phyloP scores from a whole-genome alignment of 2,113 vertebrate genomes.

The Drymodes brunneopygia region DNA sequence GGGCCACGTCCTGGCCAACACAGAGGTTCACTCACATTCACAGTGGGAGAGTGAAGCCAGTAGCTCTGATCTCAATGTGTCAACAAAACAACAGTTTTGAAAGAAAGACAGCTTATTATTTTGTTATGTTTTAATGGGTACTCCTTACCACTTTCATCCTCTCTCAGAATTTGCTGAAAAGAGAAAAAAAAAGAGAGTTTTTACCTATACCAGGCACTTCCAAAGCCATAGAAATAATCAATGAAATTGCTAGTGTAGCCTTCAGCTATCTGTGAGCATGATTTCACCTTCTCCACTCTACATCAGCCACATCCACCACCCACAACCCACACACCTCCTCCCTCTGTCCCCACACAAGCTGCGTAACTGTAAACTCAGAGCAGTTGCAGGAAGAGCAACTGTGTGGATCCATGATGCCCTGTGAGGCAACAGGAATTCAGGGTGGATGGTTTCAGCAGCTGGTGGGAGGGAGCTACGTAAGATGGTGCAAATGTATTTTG shows the following conservation, averaged over 20 bases:
- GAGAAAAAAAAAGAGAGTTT: not conserved
- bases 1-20: not conserved
- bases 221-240: not conserved
- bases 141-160: not conserved
- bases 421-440: not conserved
- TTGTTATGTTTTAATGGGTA: not conserved
- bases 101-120: not conserved
- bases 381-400: not conserved
- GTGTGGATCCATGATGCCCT: fast-evolving
- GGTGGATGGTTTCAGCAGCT: not conserved
- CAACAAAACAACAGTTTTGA: not conserved
- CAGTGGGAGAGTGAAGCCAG: not conserved
- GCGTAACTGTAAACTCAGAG: fast-evolving
- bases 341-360: not conserved
- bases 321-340: not conserved
- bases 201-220: not conserved
- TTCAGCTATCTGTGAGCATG: not conserved
- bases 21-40: not conserved
- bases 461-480: not conserved
- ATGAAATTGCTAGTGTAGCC: not conserved
- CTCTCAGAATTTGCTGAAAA: not conserved
- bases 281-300: constrained; percentile 9
- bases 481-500: not conserved
- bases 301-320: constrained; percentile 10
- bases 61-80: not conserved